Evolutionary conservation across 2,888 invertebrate genomes (phyloP), one percentile per base, ranked within the genome.

Genomic region (Disparrhopalites patrizii): DNA sequence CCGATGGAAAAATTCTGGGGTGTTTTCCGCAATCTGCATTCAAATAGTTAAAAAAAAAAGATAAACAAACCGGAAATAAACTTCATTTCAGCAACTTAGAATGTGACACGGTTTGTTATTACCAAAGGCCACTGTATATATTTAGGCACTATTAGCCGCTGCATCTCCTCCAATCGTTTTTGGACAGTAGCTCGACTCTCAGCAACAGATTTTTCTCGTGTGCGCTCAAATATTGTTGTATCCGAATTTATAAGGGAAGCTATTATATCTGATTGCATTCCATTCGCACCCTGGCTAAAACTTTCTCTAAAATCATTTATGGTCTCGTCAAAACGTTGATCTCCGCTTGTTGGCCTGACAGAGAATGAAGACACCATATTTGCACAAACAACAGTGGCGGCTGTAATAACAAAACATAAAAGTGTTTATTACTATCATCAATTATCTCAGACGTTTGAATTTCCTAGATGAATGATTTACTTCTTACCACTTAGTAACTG

Each of bases 61-160:
- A n/a, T n/a, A n/a, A n/a, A n/a, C n/a, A n/a, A n/a, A n/a, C n/a
- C n/a, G n/a, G n/a, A n/a, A n/a, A n/a, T n/a, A 52, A 43, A 56
- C 27, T n/a, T 47, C 47, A 13, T 13, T 51, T 5, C 4, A 51
- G 25, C 3, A 20, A 51, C 25, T 25, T 4, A 20, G n/a, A n/a
- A n/a, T n/a, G n/a, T n/a, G n/a, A n/a, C n/a, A n/a, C n/a, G n/a
- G n/a, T n/a, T n/a, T n/a, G n/a, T n/a, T n/a, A 60, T 68, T 64
- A 72, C 71, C 67, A 72, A 50, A 23, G 71, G 71, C 33, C 67
- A 62, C 58, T 65, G 64, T 20, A 68, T 65, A 52, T 67, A 72
- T 52, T 72, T 72, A 3, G 68, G 68, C 13, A 72, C 70, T 27
- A 72, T 70, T 27, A 61, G 27, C 15, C 65, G 58, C 50, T 68